Evolutionary conservation across 1,140 invertebrate species (phyloP), one percentile per base, ranked within the genome.

Genomic region (Diorhabda carinulata): DNA sequence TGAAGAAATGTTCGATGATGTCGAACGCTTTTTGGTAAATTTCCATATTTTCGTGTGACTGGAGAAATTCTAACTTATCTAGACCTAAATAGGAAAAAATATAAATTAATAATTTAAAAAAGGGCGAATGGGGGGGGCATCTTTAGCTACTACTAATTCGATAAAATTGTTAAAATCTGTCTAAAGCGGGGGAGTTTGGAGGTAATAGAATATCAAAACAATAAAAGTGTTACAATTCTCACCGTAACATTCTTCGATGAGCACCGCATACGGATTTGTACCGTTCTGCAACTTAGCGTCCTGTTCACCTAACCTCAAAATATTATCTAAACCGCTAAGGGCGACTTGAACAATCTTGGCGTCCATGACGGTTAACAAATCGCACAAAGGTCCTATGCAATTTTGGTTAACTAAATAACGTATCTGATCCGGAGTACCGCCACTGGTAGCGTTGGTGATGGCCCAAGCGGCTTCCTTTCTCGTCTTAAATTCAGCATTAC

Each of bases 391-490:
- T n/a, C 92, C 89, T 76, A 99, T 96, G 80, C 95, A 97, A 58
- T 91, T 91, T 79, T 88, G 84, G 57, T 85, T 81, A 3, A 87
- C 88, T 63, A 90, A 78, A 77, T 88, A 88, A 85, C 89, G 87
- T 75, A 98, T 97, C 85, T 98, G 97, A 76, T 95, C 94, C 2
- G 93, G 89, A 2, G 92, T 94, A 25, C 97, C 97, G 43, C 96
- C 96, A 68, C 94, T 97, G 2, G 96, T 98, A 0, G 96, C 95
- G 83, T 99, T 99, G 2, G 97, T 98, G 64, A 99, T 96, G 4
- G 96, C 96, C 97, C 97, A 98, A 0, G 96, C 96, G 2, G 95
- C 96, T 84, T 99, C 97, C 85, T 98, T 98, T 72, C 95, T 87
- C 7, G 96, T 98, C 84, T 98, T 98, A 78, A 97, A 98, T 74